Evolutionary conservation across 1,140 invertebrate species (phyloP), one percentile per base, ranked within the genome.

Genomic region (Brachionus plicatilis): DNA sequence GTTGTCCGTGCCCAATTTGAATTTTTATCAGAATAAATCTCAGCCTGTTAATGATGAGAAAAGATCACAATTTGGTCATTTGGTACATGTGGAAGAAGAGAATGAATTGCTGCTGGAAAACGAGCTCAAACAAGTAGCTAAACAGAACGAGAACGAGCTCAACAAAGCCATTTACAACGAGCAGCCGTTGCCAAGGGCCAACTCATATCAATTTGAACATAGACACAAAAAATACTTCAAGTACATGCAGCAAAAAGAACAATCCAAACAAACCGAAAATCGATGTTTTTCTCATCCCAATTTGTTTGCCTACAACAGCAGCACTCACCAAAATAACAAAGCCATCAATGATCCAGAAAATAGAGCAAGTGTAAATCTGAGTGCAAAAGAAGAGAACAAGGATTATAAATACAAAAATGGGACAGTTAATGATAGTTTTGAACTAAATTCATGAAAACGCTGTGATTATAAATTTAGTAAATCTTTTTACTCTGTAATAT

Each of bases 11-110:
- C 37, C 76, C 45, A 50, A 53, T 79, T 47, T 41, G 47, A 79
- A 79, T 53, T 56, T 33, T 37, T 29, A 8, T n/a, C 43, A n/a
- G 2, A 50, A 79, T 24, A n/a, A 60, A 53, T 3, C 2, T n/a
- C 76, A 79, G 53, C 20, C 4, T 20, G 5, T 45, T 7, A 47
- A 6, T 24, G 20, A 78, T n/a, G 14, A 53, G 50, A 56, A 56
- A 14, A 24, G 20, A 8, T 56, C 78, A 37, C 65, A 60, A 47
- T 82, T 82, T 82, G 78, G 78, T 14, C 47, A 82, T 29, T 65
- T 82, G 78, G 78, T 68, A 11, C 78, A 82, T 68, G 80, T 83
- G n/a, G 80, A 83, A 83, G 80, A 83, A 45, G 80, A 83, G 37
- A 83, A 68, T 27, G 80, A 83, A 29, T 3, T 56, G 0, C 24